phyloP scores from a whole-genome alignment of 2,888 invertebrate species.

The Aspidiotus destructor region DNA sequence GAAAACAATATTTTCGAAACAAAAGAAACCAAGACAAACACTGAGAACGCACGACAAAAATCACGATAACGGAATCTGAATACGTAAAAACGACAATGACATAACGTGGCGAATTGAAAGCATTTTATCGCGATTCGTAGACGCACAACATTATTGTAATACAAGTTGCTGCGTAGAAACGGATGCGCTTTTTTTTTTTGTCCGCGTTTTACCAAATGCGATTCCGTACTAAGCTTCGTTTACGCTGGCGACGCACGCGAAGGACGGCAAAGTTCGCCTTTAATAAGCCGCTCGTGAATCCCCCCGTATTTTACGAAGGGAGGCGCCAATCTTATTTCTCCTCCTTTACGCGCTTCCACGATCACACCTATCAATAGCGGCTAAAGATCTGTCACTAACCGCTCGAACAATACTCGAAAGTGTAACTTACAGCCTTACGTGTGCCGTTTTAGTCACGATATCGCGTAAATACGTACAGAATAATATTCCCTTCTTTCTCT shows the following conservation, averaged over 20 bases:
- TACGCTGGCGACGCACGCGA: conserved; percentile 19
- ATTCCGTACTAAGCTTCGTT: conserved; percentile 19
- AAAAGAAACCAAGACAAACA: no score
- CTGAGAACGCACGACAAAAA: no score
- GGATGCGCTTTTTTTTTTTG: conserved; percentile 20
- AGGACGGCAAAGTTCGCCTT: conserved; percentile 17
- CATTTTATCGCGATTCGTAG: background rate
- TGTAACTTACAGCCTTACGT: no score
- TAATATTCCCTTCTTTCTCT: no score
- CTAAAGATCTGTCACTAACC: background rate
- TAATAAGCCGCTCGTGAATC: conserved; percentile 26
- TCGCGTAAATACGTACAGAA: no score
- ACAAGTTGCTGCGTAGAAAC: conserved; percentile 15
- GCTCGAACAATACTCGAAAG: no score
- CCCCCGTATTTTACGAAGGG: conserved; percentile 23
- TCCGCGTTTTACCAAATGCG: conserved; percentile 16
- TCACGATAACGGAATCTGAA: no score
- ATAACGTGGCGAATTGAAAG: background rate
- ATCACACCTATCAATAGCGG: conserved; percentile 29
- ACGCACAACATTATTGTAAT: conserved; percentile 3
- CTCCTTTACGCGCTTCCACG: conserved; percentile 19
- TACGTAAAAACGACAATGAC: no score
- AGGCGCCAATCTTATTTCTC: conserved; percentile 32
- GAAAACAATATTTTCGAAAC: no score
- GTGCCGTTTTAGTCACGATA: no score